A percentile compares a stretch with the other conserved stretches of the same genome.
Evolutionary conservation across 2,797 vertebrate species (phyloP).

Genomic region (Squalus acanthias): DNA sequence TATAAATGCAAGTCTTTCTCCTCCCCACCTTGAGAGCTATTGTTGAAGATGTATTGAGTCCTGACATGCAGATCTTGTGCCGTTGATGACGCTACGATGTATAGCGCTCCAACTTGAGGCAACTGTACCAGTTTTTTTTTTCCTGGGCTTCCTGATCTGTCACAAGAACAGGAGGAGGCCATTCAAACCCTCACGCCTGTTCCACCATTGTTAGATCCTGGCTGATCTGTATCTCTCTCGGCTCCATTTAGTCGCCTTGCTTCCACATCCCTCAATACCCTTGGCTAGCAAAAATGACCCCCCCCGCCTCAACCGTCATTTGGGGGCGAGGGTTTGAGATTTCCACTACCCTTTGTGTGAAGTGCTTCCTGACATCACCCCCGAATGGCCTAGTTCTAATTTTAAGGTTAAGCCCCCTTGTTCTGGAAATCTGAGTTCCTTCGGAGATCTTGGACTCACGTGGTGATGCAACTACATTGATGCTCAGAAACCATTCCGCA

Average conservation of each 20-base stretch:
- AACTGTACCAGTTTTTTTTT: background rate
- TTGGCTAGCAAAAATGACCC: background rate
- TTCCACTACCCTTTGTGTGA: background rate
- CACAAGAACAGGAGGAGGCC: background rate
- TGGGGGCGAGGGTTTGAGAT: background rate
- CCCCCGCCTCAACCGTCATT: background rate
- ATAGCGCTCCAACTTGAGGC: background rate
- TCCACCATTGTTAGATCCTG: background rate
- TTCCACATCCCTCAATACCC: background rate
- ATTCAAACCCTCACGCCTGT: no score
- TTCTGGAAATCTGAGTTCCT: no score
- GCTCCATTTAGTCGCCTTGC: background rate
- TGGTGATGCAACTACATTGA: no score
- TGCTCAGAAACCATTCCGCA: no score
- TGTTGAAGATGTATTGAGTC: background rate
- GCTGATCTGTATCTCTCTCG: background rate
- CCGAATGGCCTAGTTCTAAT: no score
- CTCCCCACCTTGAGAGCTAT: background rate
- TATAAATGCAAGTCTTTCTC: background rate
- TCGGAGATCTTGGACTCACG: no score
- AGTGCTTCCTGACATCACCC: background rate
- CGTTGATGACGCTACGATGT: background rate
- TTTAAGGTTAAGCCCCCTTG: no score
- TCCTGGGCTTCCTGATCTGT: background rate
- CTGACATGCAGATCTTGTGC: background rate